These are phyloP conservation scores for Sphaerodactylus townsendi DNA, from an alignment of 2,113 vertebrate species.

Conservation along the genomic window DNA sequence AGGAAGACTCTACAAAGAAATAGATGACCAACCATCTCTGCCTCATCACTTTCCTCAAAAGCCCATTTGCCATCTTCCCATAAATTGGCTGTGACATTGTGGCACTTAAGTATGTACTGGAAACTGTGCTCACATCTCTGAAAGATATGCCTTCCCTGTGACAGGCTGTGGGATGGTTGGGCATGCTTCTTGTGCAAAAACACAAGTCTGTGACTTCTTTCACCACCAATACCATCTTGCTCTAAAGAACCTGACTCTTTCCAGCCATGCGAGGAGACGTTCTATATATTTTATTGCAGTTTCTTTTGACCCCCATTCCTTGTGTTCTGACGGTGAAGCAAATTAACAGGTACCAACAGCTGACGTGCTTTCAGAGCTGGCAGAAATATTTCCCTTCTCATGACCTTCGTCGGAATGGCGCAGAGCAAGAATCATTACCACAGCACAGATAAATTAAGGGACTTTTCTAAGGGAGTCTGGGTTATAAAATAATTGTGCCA, in stretches of 20 bases:
- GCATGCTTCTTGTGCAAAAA: too few relatives aligned
- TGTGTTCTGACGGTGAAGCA: not conserved
- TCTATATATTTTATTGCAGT: not conserved
- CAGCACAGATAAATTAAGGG: constrained; percentile 66
- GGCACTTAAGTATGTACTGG: too few relatives aligned
- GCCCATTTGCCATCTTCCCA: too few relatives aligned
- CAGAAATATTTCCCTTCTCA: constrained; percentile 57
- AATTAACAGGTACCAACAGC: constrained; percentile 3
- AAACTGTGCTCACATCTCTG: too few relatives aligned
- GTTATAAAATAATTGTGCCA: constrained; percentile 47
- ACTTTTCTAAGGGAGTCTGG: constrained; percentile 44
- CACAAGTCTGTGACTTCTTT: too few relatives aligned
- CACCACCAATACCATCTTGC: not conserved
- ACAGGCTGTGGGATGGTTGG: too few relatives aligned
- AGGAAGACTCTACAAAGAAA: too few relatives aligned
- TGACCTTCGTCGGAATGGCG: constrained; percentile 69
- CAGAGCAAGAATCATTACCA: constrained; percentile 50
- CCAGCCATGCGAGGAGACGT: not conserved
- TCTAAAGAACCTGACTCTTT: rapidly evolving
- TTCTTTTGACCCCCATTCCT: not conserved
- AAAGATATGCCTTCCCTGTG: too few relatives aligned
- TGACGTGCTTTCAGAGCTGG: constrained; percentile 29
- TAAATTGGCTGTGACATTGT: too few relatives aligned
- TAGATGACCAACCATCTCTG: too few relatives aligned
- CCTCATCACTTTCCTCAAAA: too few relatives aligned